These are phyloP conservation scores for Hapalemur alaotrensis DNA, from an alignment of 2,797 vertebrate genomes.

Conservation along the genomic window DNA sequence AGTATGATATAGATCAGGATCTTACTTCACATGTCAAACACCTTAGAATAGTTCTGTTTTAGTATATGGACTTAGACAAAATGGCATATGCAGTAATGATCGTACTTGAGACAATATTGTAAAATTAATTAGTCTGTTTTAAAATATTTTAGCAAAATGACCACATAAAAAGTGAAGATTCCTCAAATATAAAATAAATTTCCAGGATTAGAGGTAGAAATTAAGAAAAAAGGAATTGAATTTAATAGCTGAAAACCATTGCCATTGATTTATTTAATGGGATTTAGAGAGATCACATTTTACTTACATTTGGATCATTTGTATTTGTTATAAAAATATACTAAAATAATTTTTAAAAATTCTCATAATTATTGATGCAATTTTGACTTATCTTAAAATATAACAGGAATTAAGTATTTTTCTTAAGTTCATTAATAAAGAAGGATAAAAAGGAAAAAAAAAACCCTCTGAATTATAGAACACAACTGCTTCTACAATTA, in stretches of 20 bases:
- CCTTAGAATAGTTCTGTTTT: slow-evolving; percentile 10
- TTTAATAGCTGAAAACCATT: slow-evolving; percentile 9
- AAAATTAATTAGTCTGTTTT: background rate
- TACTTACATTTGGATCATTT: background rate
- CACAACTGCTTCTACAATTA: background rate
- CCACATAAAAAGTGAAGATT: background rate
- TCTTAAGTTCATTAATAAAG: background rate
- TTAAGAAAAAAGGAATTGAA: slow-evolving; percentile 23
- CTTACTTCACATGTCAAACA: background rate
- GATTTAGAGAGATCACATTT: background rate
- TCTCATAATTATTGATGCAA: background rate
- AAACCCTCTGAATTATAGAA: background rate
- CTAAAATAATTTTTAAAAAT: background rate
- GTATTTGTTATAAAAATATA: slow-evolving; percentile 1
- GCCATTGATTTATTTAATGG: slow-evolving; percentile 4
- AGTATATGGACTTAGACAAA: background rate
- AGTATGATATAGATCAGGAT: background rate
- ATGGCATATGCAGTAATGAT: background rate
- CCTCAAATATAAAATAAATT: background rate
- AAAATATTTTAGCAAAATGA: slow-evolving; percentile 16
- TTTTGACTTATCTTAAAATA: background rate
- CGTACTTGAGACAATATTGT: background rate
- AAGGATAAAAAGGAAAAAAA: background rate
- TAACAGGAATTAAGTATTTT: background rate
- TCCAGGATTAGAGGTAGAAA: background rate